These are phyloP conservation scores for Tolmerus cingulatus DNA, from an alignment of 2,888 invertebrate genomes.

Conservation along the genomic window DNA sequence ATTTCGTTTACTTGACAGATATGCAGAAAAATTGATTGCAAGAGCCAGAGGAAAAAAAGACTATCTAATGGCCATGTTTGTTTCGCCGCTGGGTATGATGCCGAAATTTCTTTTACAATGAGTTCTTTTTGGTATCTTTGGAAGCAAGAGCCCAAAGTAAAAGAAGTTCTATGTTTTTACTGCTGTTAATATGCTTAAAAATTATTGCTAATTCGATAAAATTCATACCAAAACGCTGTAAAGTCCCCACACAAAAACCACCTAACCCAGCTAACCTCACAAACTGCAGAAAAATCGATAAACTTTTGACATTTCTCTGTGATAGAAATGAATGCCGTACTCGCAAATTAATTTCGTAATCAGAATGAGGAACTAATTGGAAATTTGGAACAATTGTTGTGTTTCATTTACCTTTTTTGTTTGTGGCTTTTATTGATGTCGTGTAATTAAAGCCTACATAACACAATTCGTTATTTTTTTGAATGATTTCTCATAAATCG, in stretches of 20 bases:
- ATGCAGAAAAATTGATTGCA: not conserved
- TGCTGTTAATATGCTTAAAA: not conserved
- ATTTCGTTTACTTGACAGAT: not conserved
- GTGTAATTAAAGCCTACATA: too few relatives aligned
- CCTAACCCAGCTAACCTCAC: constrained; percentile 9
- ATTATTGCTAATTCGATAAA: not conserved
- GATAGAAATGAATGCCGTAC: too few relatives aligned
- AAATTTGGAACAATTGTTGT: too few relatives aligned
- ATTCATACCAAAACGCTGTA: not conserved
- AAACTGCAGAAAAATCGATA: not conserved
- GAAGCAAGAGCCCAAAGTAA: constrained; percentile 45
- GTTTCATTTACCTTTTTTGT: too few relatives aligned
- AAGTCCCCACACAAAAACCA: not conserved
- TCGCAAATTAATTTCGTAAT: too few relatives aligned
- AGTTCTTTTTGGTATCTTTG: constrained; percentile 36
- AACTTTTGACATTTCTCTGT: not conserved
- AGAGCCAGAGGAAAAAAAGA: not conserved
- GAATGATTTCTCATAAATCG: too few relatives aligned
- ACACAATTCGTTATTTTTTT: too few relatives aligned
- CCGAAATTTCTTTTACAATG: constrained; percentile 46
- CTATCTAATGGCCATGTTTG: not conserved
- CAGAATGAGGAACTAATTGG: too few relatives aligned
- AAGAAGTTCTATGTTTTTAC: constrained; percentile 40
- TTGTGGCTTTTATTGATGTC: too few relatives aligned
- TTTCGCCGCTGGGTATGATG: not conserved